A percentile compares a stretch with the other conserved stretches of the same genome.
phyloP scores from a whole-genome alignment of 2,113 vertebrate genomes.

The Carollia perspicillata region DNA sequence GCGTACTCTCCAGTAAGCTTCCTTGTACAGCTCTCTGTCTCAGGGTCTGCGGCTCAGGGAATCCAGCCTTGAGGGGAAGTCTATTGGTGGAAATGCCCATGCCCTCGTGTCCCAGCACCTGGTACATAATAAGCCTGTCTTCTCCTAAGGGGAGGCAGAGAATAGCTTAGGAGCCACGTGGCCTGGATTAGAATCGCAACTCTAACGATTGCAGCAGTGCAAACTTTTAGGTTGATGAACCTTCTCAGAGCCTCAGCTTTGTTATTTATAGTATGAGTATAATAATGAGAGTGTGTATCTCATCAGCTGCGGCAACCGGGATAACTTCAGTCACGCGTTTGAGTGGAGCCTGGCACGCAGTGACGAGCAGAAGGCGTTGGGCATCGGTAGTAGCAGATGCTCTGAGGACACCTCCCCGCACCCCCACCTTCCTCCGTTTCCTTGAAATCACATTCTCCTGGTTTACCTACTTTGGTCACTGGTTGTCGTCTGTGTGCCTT shows the following conservation, averaged over 20 bases:
- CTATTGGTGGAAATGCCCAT: neutral
- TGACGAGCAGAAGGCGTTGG: neutral
- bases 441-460: neutral
- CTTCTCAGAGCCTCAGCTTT: neutral
- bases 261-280: neutral
- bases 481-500: neutral
- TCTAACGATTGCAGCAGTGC: neutral
- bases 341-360: neutral
- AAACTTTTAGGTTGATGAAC: neutral
- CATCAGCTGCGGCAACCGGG: neutral
- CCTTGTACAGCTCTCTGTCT: neutral
- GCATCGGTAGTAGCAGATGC: neutral
- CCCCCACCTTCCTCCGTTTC: neutral
- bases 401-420: neutral
- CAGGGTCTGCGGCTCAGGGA: neutral
- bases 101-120: neutral
- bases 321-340: neutral
- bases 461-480: neutral
- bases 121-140: neutral
- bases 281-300: too few relatives aligned
- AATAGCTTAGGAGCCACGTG: accelerated
- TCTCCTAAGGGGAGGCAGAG: neutral
- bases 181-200: neutral
- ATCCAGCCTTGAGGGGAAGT: neutral
- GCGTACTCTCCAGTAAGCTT: too few relatives aligned